Evolutionary conservation across 2,888 invertebrate genomes (phyloP).

Genomic region (Gastracanthus pulcherrimus): DNA sequence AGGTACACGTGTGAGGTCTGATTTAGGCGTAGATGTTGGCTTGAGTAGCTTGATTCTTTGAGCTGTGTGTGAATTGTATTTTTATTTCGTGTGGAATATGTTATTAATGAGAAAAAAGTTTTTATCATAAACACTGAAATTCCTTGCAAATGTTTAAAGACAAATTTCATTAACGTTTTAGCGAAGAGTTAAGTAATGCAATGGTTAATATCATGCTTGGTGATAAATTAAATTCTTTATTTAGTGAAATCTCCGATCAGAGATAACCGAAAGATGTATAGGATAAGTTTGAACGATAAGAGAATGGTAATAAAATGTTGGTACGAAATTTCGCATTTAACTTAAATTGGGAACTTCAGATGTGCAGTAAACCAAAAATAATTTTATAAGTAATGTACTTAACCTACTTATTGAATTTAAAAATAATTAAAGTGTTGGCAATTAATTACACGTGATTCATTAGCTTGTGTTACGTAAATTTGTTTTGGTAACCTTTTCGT

Average conservation of each 20-base stretch:
- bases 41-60: too few species aligned
- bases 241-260: conserved; percentile 21
- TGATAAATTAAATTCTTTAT: conserved; percentile 23
- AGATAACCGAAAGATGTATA: conserved; percentile 7
- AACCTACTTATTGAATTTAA: neutral
- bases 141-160: too few species aligned
- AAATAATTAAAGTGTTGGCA: neutral
- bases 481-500: neutral
- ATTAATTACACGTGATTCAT: neutral
- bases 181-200: too few species aligned
- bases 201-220: neutral
- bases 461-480: neutral
- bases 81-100: too few species aligned
- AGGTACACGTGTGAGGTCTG: too few species aligned
- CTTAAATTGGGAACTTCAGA: neutral
- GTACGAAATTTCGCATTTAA: conserved; percentile 3
- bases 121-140: too few species aligned
- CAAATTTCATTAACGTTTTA: too few species aligned
- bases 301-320: neutral
- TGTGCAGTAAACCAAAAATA: too few species aligned
- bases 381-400: neutral
- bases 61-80: too few species aligned
- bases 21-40: too few species aligned
- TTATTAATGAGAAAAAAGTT: too few species aligned
- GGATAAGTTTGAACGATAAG: neutral